Evolutionary conservation across 92 coral and sea anemone species (phyloP).

Genomic region (Isaurus tuberculatus): DNA sequence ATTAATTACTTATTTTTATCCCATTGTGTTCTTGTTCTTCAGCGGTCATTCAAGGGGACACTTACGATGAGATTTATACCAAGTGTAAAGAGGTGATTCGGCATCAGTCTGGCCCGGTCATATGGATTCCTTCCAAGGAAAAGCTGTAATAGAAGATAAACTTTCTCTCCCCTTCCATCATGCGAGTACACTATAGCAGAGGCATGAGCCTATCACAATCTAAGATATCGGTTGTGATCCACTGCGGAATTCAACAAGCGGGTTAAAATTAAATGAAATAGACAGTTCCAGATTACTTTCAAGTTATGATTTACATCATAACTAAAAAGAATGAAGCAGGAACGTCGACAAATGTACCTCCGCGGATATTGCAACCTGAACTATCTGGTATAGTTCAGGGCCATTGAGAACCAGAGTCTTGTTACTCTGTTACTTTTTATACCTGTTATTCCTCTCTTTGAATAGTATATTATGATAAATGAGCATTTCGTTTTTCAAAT

Average conservation of each 20-base stretch:
- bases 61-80: conserved; percentile 90
- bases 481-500: neutral
- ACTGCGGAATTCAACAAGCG: conserved; percentile 1
- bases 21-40: conserved; percentile 5
- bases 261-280: neutral
- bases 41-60: conserved; percentile 97
- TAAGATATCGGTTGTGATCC: neutral
- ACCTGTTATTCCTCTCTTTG: neutral
- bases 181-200: neutral
- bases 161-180: conserved; percentile 19
- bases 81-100: conserved; percentile 92
- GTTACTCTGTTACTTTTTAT: neutral
- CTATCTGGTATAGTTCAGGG: conserved; percentile 33
- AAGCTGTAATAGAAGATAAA: conserved; percentile 61
- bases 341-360: neutral
- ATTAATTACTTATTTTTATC: neutral
- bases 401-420: neutral
- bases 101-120: conserved; percentile 98
- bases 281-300: neutral
- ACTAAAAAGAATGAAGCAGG: neutral
- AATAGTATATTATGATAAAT: neutral
- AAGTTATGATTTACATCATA: neutral
- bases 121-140: conserved; percentile 99
- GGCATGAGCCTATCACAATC: neutral
- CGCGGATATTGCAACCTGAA: neutral